Evolutionary conservation across 2,797 vertebrate species (phyloP).

Genomic region (Triplophysa bombifrons): DNA sequence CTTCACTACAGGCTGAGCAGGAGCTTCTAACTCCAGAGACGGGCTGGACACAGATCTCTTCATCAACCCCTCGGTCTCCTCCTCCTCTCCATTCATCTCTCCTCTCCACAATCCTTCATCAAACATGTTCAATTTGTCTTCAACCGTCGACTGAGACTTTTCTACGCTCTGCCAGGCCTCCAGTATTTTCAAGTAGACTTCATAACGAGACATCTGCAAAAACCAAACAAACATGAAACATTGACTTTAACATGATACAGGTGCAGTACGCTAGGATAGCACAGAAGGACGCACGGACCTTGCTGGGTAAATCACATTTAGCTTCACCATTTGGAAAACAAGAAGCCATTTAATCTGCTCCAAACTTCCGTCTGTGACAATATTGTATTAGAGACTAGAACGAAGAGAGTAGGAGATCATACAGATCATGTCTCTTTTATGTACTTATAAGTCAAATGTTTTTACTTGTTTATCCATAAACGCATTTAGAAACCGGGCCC

Average conservation of each 20-base stretch:
- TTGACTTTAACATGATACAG: not conserved
- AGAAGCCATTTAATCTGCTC: not conserved
- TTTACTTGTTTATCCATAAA: not conserved
- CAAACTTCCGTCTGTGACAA: no score
- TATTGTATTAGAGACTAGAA: no score
- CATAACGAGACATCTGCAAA: constrained; percentile 84
- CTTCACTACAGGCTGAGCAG: constrained; percentile 62
- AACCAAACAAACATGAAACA: not conserved
- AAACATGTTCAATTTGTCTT: constrained; percentile 69
- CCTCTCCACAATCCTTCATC: constrained; percentile 72
- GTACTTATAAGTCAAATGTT: not conserved
- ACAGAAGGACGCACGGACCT: not conserved
- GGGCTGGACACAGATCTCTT: constrained; percentile 91
- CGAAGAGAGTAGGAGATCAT: no score
- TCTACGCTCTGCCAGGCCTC: constrained; percentile 70
- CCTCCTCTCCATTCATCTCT: constrained; percentile 19
- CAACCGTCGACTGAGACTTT: constrained; percentile 34
- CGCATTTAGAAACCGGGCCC: no score
- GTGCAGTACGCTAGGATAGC: not conserved
- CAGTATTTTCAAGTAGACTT: constrained; percentile 81
- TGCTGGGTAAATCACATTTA: not conserved
- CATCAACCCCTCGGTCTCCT: constrained; percentile 63
- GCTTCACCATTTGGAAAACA: no score
- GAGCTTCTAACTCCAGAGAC: constrained; percentile 81
- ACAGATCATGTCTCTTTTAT: no score